Conservation (phyloP, 2,888 invertebrate species). For the Pharmacophagus antenor region DNA sequence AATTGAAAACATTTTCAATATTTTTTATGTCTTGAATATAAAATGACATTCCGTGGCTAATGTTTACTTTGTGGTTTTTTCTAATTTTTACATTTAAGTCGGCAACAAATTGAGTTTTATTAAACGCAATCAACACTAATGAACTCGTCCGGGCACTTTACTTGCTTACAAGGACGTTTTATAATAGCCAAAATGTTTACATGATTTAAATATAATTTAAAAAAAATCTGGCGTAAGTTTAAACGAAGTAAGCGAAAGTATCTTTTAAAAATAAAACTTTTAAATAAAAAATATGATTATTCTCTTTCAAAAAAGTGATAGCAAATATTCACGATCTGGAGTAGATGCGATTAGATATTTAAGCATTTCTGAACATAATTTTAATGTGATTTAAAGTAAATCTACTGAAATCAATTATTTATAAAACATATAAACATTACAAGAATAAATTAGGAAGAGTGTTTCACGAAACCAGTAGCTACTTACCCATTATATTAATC, state of each 20-base stretch:
- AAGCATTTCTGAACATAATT: no score
- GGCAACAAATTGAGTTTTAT: not conserved
- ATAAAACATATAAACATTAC: not conserved
- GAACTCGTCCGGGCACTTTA: not conserved
- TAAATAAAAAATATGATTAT: not conserved
- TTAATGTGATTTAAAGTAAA: no score
- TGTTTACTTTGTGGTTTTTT: not conserved
- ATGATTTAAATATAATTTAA: not conserved
- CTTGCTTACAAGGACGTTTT: not conserved
- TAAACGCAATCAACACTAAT: not conserved
- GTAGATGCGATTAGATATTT: no score
- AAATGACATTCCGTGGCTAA: not conserved
- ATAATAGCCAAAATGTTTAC: not conserved
- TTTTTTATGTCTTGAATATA: no score
- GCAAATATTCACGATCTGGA: no score
- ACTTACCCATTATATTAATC: conserved; percentile 34
- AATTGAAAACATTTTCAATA: no score
- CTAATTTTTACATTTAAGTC: not conserved
- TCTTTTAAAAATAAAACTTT: no score
- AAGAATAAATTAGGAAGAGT: not conserved
- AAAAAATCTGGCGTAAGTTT: not conserved
- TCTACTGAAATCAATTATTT: not conserved
- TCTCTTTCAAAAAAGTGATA: not conserved
- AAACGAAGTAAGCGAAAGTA: no score
- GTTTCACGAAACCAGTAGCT: not conserved